phyloP scores from a whole-genome alignment of 2,797 vertebrate species.

The Eurystomus glaucurus region DNA sequence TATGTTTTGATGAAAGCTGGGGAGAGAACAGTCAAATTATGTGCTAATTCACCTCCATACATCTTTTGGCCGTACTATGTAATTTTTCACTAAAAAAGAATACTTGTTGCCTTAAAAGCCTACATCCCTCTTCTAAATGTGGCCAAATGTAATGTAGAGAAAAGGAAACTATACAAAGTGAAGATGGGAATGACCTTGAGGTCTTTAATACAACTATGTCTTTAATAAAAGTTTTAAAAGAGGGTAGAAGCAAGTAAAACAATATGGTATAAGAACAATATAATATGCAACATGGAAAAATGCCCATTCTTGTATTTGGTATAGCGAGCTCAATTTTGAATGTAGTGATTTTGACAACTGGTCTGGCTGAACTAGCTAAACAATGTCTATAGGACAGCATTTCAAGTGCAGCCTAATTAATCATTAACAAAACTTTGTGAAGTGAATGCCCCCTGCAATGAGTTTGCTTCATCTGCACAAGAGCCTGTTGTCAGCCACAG shows the following conservation, averaged over 20 bases:
- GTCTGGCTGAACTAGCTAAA: slow-evolving; percentile 26
- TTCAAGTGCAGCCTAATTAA: slow-evolving; percentile 69
- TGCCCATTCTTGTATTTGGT: not conserved
- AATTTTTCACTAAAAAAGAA: not conserved
- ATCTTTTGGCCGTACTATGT: not conserved
- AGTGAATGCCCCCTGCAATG: slow-evolving; percentile 45
- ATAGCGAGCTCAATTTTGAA: slow-evolving; percentile 26
- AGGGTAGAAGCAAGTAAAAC: not conserved
- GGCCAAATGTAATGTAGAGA: not conserved
- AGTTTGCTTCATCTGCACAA: slow-evolving; percentile 32
- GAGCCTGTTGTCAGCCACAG: not conserved
- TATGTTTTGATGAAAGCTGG: not conserved
- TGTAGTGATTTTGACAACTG: slow-evolving; percentile 34
- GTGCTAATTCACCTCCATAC: not conserved
- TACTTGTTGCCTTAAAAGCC: not conserved
- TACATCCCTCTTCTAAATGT: not conserved
- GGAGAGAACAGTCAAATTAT: not conserved
- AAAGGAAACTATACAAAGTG: not conserved
- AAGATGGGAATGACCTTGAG: not conserved
- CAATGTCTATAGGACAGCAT: slow-evolving; percentile 39
- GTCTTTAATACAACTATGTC: not conserved
- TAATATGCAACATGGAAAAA: not conserved
- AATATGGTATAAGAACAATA: not conserved
- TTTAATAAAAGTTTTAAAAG: not conserved
- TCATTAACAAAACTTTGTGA: slow-evolving; percentile 51